Percentiles rank a stretch among this genome's conserved stretches.
These are phyloP conservation scores for Pelusios castaneus DNA, from an alignment of 2,113 vertebrate species.

Conservation along the genomic window DNA sequence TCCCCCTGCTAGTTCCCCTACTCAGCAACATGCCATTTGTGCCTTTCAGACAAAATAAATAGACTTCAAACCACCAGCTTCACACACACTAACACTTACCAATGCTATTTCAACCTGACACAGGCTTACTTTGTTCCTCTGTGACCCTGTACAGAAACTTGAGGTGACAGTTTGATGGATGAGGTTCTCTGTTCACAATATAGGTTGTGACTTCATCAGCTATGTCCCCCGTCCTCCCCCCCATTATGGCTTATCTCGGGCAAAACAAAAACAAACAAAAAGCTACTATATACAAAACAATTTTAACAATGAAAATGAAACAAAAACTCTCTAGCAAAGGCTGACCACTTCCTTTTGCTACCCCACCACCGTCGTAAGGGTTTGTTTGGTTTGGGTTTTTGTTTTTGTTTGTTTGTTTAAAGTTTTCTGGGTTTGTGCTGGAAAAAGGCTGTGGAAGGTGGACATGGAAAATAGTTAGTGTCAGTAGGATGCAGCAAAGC, in stretches of 20 bases:
- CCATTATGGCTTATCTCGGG: constrained; percentile 54
- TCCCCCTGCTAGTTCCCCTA: constrained; percentile 63
- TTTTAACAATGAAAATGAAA: constrained; percentile 46
- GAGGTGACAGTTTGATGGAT: constrained; percentile 81
- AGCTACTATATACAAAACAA: constrained; percentile 18
- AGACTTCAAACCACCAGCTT: constrained; percentile 77
- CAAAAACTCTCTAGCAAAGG: not conserved
- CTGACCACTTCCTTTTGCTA: not conserved
- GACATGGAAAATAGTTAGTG: not conserved
- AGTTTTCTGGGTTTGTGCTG: not conserved
- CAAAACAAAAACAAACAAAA: constrained; percentile 38
- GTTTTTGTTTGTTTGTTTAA: not conserved
- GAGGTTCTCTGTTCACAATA: constrained; percentile 74
- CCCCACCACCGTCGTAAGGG: not conserved
- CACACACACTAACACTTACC: constrained; percentile 69
- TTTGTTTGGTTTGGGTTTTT: not conserved
- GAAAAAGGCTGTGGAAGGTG: not conserved
- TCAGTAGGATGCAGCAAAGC: not conserved
- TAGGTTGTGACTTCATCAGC: constrained; percentile 73
- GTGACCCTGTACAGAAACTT: constrained; percentile 76
- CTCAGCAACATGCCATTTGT: constrained; percentile 73
- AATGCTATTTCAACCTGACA: constrained; percentile 75
- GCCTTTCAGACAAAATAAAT: constrained; percentile 78
- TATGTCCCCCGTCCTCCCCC: constrained; percentile 43
- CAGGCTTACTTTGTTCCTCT: constrained; percentile 72